Evolutionary conservation across 2,888 invertebrate genomes (phyloP), one percentile per base, ranked within the genome.

Genomic region (Drosophila maculinotata): DNA sequence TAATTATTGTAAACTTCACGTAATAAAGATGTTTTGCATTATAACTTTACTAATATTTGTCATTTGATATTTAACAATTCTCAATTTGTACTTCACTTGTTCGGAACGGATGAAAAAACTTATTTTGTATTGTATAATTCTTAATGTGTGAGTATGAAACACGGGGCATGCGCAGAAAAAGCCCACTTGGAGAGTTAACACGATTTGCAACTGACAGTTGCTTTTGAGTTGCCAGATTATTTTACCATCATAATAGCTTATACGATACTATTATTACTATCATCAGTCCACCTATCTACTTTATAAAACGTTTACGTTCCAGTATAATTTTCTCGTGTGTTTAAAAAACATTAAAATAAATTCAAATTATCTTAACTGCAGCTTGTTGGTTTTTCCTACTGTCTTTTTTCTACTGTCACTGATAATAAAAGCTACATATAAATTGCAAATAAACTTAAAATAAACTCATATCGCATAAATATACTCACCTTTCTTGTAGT

Each of bases 91-190:
- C 35, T 39, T 36, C 9, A 38, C 36, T 35, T 38, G 9, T 9
- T 47, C 10, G 15, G 45, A 59, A 38, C 36, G 30, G 39, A 58
- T 62, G 73, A 72, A 80, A 70, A 83, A 70, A 25, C 54, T 58
- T 65, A 75, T 81, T 78, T 78, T 69, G 69, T 76, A 83, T 86
- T 79, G 80, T 82, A 82, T 86, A 87, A 82, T 86, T 86, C 51
- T 25, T 39, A 31, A 9, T 56, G 52, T 56, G 28, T 53, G 56
- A 36, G 54, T 41, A 30, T 31, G 10, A 20, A 51, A 12, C 25
- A 41, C 10, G 3, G 39, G 10, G 39, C 75, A 69, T 59, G 72
- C 74, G 72, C 74, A 51, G 15, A 17, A 44, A 47, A 41, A 48
- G 7, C n/a, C 23, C 15, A n/a, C 6, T 12, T 15, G n/a, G 20